Percentiles rank a stretch among this genome's conserved stretches.
phyloP scores from a whole-genome alignment of 2,797 vertebrate genomes.

The Malacoraja senta region DNA sequence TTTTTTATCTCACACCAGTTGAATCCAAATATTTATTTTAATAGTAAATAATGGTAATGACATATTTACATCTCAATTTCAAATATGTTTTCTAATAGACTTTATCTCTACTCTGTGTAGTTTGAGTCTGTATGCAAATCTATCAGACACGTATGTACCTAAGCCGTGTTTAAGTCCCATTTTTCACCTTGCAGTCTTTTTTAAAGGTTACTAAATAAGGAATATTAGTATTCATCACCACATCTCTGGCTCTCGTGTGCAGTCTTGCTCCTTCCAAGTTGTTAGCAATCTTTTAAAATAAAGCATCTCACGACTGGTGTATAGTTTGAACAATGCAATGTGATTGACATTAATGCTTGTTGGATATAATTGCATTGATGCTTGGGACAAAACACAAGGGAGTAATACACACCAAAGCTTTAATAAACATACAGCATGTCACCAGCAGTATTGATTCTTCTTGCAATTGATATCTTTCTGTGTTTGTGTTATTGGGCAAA shows the following conservation, averaged over 20 bases:
- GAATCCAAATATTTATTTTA: not conserved
- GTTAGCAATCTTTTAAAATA: not conserved
- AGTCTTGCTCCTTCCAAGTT: not conserved
- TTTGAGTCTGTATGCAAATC: not conserved
- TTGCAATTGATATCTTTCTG: not conserved
- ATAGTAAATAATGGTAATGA: not conserved
- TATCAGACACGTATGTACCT: not conserved
- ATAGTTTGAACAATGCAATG: not conserved
- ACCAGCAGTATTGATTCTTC: not conserved
- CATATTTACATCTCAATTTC: not conserved
- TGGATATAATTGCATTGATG: not conserved
- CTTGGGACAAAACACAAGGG: not conserved
- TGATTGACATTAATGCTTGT: not conserved
- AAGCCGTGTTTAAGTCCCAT: not conserved
- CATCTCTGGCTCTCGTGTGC: not conserved
- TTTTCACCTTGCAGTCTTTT: not conserved
- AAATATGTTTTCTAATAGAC: not conserved
- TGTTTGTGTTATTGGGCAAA: not conserved
- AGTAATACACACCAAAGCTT: not conserved
- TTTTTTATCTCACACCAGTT: not conserved
- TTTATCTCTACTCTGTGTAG: not conserved
- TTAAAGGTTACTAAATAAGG: not conserved
- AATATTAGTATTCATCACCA: constrained; percentile 29
- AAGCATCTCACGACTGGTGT: not conserved
- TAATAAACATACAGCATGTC: not conserved